phyloP scores from a whole-genome alignment of 1,140 invertebrate genomes.

The Oryzaephilus surinamensis region DNA sequence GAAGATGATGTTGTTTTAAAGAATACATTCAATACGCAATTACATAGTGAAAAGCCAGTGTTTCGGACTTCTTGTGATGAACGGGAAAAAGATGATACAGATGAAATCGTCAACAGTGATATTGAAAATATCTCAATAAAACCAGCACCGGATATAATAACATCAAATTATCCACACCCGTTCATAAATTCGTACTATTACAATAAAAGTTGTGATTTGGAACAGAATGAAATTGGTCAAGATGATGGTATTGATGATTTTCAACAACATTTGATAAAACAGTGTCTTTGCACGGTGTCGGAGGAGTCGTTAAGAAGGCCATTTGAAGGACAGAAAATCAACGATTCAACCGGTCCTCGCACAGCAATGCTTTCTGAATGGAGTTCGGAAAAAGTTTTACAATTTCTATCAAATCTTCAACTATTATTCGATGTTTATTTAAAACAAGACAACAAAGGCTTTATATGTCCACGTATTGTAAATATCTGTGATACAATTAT shows the following conservation, averaged over 20 bases:
- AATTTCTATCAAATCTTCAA: slow-evolving; percentile 72
- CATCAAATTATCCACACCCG: slow-evolving; percentile 4
- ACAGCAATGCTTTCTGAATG: slow-evolving; percentile 52
- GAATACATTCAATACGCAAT: slow-evolving; percentile 21
- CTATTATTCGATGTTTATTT: slow-evolving; percentile 73
- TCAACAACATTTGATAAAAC: slow-evolving; percentile 42
- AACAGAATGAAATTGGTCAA: too few species aligned
- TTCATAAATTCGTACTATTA: slow-evolving; percentile 5
- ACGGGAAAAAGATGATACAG: slow-evolving; percentile 8
- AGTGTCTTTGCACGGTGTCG: slow-evolving; percentile 67
- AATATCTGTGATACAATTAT: slow-evolving; percentile 69
- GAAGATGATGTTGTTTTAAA: slow-evolving; percentile 26
- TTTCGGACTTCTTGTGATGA: slow-evolving; percentile 21
- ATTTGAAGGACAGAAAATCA: slow-evolving; percentile 52
- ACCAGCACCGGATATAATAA: slow-evolving; percentile 25
- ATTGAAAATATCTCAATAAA: slow-evolving; percentile 22
- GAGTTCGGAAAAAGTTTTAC: slow-evolving; percentile 57
- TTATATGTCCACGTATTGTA: slow-evolving; percentile 67
- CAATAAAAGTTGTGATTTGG: too few species aligned
- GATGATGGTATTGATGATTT: neutral
- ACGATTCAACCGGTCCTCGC: slow-evolving; percentile 39
- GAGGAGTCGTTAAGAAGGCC: slow-evolving; percentile 56
- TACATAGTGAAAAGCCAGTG: slow-evolving; percentile 17
- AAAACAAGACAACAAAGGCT: slow-evolving; percentile 68
- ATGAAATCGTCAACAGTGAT: neutral